Evolutionary conservation across 2,797 vertebrate genomes (phyloP).

Genomic region (Odontamblyopus rebecca): DNA sequence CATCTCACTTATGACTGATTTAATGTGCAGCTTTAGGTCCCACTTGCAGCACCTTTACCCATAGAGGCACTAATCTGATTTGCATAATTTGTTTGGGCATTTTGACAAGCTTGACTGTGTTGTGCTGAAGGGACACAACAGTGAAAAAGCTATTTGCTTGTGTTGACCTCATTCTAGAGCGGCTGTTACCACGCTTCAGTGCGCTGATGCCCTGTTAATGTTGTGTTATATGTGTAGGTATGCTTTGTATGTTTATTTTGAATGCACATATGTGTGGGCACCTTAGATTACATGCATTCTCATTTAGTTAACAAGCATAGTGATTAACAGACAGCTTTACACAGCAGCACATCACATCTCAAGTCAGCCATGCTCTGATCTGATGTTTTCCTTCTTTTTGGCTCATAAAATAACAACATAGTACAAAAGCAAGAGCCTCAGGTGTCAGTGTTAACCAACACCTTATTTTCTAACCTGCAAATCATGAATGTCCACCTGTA

Average conservation of each 20-base stretch:
- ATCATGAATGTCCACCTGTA: conserved; percentile 12
- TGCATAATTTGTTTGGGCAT: conserved; percentile 28
- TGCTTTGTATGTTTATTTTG: conserved; percentile 27
- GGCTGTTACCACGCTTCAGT: conserved; percentile 58
- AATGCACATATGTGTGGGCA: conserved; percentile 27
- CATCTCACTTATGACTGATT: background rate
- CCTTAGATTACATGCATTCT: conserved; percentile 21
- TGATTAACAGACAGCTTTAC: conserved; percentile 39
- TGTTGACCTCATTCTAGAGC: conserved; percentile 67
- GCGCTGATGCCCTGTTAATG: conserved; percentile 39
- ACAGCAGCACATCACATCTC: conserved; percentile 6
- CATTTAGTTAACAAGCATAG: conserved; percentile 20
- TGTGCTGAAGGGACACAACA: conserved; percentile 51
- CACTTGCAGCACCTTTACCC: conserved; percentile 11
- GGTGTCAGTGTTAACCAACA: too few species aligned
- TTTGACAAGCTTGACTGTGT: conserved; percentile 43
- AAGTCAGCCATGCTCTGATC: conserved; percentile 20
- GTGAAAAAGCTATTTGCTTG: conserved; percentile 53
- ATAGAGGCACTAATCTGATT: conserved; percentile 9
- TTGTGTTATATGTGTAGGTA: conserved; percentile 19
- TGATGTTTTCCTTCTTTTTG: conserved; percentile 16
- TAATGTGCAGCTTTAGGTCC: background rate
- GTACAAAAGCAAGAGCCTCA: too few species aligned
- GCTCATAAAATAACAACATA: conserved; percentile 3
- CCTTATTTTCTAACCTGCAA: conserved; percentile 18